Evolutionary conservation across 2,888 invertebrate genomes (phyloP).

Genomic region (Dorcus parallelipipedus): DNA sequence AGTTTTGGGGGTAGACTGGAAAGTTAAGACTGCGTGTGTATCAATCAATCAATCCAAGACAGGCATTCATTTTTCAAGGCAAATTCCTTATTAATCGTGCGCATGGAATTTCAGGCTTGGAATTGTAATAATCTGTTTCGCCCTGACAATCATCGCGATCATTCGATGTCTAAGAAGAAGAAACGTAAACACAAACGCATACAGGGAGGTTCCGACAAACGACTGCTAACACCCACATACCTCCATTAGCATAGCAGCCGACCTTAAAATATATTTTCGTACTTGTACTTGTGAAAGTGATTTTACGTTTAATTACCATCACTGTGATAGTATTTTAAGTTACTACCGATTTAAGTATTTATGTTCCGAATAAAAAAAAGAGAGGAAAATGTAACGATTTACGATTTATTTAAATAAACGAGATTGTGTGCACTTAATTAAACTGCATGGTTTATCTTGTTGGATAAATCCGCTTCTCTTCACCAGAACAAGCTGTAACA

Average conservation of each 20-base stretch:
- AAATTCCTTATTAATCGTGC: neutral
- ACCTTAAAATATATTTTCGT: neutral
- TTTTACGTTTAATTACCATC: neutral
- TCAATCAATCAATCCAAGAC: too few relatives aligned
- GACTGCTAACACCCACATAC: neutral
- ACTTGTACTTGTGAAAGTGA: too few relatives aligned
- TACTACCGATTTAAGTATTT: neutral
- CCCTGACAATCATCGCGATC: constrained; percentile 24
- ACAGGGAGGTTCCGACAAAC: constrained; percentile 5
- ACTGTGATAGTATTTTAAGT: constrained; percentile 13
- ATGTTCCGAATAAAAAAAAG: neutral
- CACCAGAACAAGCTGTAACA: constrained; percentile 50
- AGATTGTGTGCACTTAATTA: neutral
- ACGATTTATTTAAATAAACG: constrained; percentile 7
- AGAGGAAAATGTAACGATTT: neutral
- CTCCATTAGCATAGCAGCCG: neutral
- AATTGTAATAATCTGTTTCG: constrained; percentile 34
- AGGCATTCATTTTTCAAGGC: too few relatives aligned
- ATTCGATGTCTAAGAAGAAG: constrained; percentile 1
- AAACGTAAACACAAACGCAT: neutral
- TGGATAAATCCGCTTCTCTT: constrained; percentile 18
- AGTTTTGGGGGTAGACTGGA: too few relatives aligned
- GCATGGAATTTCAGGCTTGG: constrained; percentile 31
- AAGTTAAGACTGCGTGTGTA: too few relatives aligned
- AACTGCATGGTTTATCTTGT: neutral